Evolutionary conservation across 2,113 vertebrate species (phyloP).

Genomic region (Toxotes jaculatrix): DNA sequence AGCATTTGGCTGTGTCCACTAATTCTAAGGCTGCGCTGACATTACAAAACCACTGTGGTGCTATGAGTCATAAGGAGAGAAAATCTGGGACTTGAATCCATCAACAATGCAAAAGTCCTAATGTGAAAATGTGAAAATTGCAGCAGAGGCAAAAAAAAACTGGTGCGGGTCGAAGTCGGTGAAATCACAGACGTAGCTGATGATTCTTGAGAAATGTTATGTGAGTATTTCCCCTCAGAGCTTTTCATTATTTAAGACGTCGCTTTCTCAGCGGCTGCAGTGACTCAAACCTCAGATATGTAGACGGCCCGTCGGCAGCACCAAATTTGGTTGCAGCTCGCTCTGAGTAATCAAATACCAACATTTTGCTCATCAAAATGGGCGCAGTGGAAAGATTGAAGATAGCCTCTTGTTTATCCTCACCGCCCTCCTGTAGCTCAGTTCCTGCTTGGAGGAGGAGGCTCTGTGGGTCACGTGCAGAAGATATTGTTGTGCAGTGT

Average conservation of each 20-base stretch:
- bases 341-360: slow-evolving; percentile 55
- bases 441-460: not conserved
- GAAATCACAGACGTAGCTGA: not conserved
- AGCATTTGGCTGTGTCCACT: not conserved
- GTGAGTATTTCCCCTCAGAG: not conserved
- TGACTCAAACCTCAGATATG: slow-evolving; percentile 73
- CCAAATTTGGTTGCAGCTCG: slow-evolving; percentile 62
- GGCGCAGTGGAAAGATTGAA: slow-evolving; percentile 38
- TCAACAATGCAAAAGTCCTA: too few species aligned
- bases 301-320: slow-evolving; percentile 38
- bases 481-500: not conserved
- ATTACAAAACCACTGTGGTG: not conserved
- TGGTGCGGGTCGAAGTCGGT: too few species aligned
- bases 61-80: too few species aligned
- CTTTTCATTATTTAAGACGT: not conserved
- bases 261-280: slow-evolving; percentile 31
- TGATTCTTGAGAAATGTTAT: not conserved
- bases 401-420: slow-evolving; percentile 50
- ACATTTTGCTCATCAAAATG: slow-evolving; percentile 27
- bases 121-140: too few species aligned
- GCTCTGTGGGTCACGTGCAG: slow-evolving; percentile 10
- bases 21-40: not conserved
- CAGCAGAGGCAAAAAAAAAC: too few species aligned
- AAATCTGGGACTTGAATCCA: not conserved
- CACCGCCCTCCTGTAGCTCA: not conserved